Evolutionary conservation across 2,113 vertebrate genomes (phyloP), one percentile per base, ranked within the genome.

Genomic region (Brachirus orientalis): DNA sequence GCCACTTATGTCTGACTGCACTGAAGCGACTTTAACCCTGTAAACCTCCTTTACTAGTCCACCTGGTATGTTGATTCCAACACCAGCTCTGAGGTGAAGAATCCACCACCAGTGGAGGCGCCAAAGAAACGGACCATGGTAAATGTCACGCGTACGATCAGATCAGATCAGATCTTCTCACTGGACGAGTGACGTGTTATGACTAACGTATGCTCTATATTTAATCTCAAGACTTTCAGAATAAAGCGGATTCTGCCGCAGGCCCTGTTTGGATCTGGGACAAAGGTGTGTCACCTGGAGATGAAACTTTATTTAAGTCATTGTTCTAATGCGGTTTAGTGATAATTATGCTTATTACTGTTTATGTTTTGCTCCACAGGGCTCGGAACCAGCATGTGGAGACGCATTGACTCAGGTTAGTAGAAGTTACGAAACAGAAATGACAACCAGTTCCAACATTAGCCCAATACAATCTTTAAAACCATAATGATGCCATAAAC

Each of bases 181-280:
- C 36, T n/a, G n/a, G n/a, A n/a, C n/a, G n/a, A n/a, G n/a, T n/a
- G n/a, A n/a, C n/a, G n/a, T n/a, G n/a, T n/a, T n/a, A n/a, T n/a
- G n/a, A n/a, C n/a, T n/a, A n/a, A n/a, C n/a, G n/a, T n/a, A n/a
- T n/a, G n/a, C n/a, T n/a, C n/a, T n/a, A n/a, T n/a, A n/a, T 35
- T 43, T 7, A 19, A 6, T 19, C 14, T 52, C 7, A 10, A 89
- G 85, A 90, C 84, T 14, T 87, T 90, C 55, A 78, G 37, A 61
- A 51, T 91, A 13, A 82, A 47, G 75, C 78, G 75, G 62, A 89
- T 90, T 48, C 69, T 91, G 33, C 88, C 90, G 0, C 11, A 6
- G 8, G 57, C 54, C 0, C 17, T 91, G 17, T 90, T 90, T 67
- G 76, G 85, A 1, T 69, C 79, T 0, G 74, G 75, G 47, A 2